Evolutionary conservation across 1,140 invertebrate species (phyloP).

Genomic region (Lepidurus apus): DNA sequence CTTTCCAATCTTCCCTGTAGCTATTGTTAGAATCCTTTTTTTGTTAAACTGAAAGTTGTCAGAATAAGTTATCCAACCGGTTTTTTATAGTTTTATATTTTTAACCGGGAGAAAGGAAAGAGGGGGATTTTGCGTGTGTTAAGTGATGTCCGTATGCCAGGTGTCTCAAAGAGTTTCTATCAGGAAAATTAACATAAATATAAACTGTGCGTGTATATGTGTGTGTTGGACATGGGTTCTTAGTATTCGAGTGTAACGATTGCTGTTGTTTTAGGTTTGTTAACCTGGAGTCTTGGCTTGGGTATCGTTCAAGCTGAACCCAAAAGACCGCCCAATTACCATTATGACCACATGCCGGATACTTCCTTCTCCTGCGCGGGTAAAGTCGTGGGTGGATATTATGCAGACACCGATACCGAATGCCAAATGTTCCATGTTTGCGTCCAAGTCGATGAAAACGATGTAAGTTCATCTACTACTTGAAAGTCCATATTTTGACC

Average conservation of each 20-base stretch:
- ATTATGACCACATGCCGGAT: constrained; percentile 71
- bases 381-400: constrained; percentile 83
- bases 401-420: constrained; percentile 81
- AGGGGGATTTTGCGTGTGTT: not conserved
- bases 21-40: not conserved
- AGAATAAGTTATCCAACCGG: not conserved
- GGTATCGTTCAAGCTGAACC: not conserved
- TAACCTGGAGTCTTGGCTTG: constrained; percentile 5
- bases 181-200: not conserved
- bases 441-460: constrained; percentile 69
- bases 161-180: not conserved
- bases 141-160: not conserved
- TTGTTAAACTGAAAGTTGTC: not conserved
- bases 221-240: not conserved
- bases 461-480: constrained; percentile 49
- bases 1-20: not conserved
- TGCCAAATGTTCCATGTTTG: constrained; percentile 91
- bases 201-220: not conserved
- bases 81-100: not conserved
- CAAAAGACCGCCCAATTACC: constrained; percentile 60
- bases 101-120: not conserved
- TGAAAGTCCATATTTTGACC: not conserved
- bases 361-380: constrained; percentile 79
- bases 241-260: not conserved
- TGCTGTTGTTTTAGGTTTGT: constrained; percentile 1